Conservation (phyloP, 2,797 vertebrate genomes). For the Clangula hyemalis region DNA sequence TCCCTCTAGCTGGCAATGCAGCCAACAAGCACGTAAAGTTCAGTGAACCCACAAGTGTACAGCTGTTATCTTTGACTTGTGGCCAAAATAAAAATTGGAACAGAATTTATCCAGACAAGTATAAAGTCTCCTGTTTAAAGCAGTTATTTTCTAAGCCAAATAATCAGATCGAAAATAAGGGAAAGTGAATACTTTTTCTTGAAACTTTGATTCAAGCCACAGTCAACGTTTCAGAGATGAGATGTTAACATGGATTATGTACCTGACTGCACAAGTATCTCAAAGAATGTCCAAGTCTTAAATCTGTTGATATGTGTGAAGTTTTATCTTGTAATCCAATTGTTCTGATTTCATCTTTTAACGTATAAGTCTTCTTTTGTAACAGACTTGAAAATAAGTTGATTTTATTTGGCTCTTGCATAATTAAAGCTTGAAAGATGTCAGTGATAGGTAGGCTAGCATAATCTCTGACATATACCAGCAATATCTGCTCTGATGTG, state of each 20-base stretch:
- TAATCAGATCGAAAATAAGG: constrained; percentile 76
- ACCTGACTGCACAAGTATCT: constrained; percentile 44
- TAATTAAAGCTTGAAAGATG: neutral
- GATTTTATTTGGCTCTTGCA: constrained; percentile 12
- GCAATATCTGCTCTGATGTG: neutral
- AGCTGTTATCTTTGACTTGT: constrained; percentile 95
- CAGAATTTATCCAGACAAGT: constrained; percentile 79
- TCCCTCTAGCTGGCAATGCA: constrained; percentile 84
- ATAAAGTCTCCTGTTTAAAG: constrained; percentile 82
- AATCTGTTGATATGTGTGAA: neutral
- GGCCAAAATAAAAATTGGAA: constrained; percentile 90
- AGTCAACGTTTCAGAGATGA: constrained; percentile 71
- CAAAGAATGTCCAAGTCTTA: constrained; percentile 6
- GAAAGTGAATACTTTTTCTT: constrained; percentile 72
- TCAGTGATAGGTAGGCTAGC: neutral
- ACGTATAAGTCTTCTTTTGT: neutral
- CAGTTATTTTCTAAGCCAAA: constrained; percentile 77
- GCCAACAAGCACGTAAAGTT: constrained; percentile 88
- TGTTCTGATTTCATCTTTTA: constrained; percentile 16
- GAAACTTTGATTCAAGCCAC: constrained; percentile 70
- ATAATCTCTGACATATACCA: neutral
- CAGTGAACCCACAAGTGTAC: constrained; percentile 91
- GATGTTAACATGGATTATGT: constrained; percentile 71
- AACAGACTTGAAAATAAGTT: neutral
- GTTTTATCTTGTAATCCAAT: constrained; percentile 30